These are phyloP conservation scores for Limnephilus marmoratus DNA, from an alignment of 2,888 invertebrate genomes.

Conservation along the genomic window DNA sequence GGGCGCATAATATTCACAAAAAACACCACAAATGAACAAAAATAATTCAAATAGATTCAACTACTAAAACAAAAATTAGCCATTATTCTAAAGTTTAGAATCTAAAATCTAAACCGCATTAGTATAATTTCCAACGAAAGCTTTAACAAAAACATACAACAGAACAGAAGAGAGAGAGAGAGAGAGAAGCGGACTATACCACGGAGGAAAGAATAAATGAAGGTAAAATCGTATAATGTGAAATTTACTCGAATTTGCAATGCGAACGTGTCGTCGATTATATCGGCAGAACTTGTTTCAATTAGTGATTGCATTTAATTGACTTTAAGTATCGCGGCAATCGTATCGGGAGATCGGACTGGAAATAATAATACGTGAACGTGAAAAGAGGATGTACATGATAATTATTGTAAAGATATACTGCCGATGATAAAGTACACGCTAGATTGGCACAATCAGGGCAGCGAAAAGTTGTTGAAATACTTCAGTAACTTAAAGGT, in stretches of 20 bases:
- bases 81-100: too few species aligned
- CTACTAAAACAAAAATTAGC: too few species aligned
- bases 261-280: conserved; percentile 4
- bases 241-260: not conserved
- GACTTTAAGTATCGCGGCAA: conserved; percentile 7
- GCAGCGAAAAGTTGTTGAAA: not conserved
- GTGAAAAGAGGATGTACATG: not conserved
- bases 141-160: not conserved
- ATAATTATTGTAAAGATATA: not conserved
- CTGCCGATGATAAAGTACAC: not conserved
- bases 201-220: too few species aligned
- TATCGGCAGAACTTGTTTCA: conserved; percentile 18
- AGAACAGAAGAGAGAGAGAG: not conserved
- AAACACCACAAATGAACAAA: too few species aligned
- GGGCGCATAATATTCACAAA: too few species aligned
- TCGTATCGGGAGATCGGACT: not conserved
- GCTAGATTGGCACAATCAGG: not conserved
- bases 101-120: too few species aligned
- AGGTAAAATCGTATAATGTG: not conserved
- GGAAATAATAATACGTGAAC: not conserved
- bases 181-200: too few species aligned
- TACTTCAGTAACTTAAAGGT: not conserved
- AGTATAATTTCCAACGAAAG: not conserved
- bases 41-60: too few species aligned
- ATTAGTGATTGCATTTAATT: conserved; percentile 12